Conservation (phyloP, 2,797 vertebrate genomes). For the Percopsis omiscomaycus region DNA sequence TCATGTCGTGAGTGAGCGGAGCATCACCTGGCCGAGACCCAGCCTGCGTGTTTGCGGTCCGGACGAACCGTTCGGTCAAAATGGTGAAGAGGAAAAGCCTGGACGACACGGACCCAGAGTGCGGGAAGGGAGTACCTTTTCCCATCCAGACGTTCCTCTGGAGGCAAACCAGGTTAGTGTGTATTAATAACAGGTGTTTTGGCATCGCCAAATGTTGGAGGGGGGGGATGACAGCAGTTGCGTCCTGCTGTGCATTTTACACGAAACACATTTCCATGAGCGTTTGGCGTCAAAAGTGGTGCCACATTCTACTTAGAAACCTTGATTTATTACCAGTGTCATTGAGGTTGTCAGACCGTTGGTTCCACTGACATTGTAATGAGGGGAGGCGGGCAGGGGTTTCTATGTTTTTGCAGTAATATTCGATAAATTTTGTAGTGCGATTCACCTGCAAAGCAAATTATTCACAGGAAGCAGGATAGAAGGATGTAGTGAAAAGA, state of each 20-base stretch:
- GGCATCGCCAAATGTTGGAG: constrained; percentile 4
- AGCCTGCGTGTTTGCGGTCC: constrained; percentile 24
- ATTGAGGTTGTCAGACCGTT: constrained; percentile 1
- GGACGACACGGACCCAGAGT: constrained; percentile 91
- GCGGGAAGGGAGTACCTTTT: constrained; percentile 91
- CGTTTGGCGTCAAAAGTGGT: background rate
- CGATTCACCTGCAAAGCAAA: constrained; percentile 52
- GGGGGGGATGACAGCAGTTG: constrained; percentile 17
- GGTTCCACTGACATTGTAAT: constrained; percentile 5
- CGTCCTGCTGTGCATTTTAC: background rate
- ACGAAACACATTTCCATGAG: background rate
- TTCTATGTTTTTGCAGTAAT: background rate
- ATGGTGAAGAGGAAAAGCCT: constrained; percentile 99
- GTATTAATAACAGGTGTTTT: constrained; percentile 75
- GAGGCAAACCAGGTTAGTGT: constrained; percentile 94
- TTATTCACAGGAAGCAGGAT: constrained; percentile 19
- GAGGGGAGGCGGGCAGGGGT: constrained; percentile 14
- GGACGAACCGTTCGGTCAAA: constrained; percentile 47
- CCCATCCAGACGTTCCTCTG: constrained; percentile 98
- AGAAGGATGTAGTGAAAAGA: background rate
- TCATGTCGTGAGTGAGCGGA: constrained; percentile 61
- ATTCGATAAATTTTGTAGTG: constrained; percentile 9
- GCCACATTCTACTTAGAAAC: background rate
- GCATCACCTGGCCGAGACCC: constrained; percentile 63
- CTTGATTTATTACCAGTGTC: background rate